phyloP scores from a whole-genome alignment of 2,888 invertebrate species.

The Melinaea menophilus region DNA sequence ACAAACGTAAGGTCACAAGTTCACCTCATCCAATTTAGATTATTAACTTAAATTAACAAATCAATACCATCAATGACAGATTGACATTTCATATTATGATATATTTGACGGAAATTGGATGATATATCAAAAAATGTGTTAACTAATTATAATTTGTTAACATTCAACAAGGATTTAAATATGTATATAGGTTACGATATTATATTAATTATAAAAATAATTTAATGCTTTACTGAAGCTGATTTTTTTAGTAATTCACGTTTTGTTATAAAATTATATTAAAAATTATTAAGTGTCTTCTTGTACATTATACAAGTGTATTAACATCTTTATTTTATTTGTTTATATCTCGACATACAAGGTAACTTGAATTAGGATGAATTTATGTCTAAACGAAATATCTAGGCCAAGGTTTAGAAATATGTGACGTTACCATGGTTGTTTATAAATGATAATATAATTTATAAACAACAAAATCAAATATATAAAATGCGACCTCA shows the following conservation, averaged over 20 bases:
- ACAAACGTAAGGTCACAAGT: constrained; percentile 30
- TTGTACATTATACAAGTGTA: too few species aligned
- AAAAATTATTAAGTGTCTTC: too few species aligned
- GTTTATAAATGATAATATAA: too few species aligned
- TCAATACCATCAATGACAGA: constrained; percentile 16
- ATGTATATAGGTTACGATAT: too few species aligned
- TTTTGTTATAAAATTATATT: too few species aligned
- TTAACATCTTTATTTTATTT: background rate
- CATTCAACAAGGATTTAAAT: background rate
- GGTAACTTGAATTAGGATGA: constrained; percentile 57
- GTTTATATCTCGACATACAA: constrained; percentile 33
- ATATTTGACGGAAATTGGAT: constrained; percentile 18
- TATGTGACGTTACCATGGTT: constrained; percentile 49
- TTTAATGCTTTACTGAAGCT: too few species aligned
- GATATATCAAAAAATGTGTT: constrained; percentile 17
- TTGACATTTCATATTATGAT: constrained; percentile 31
- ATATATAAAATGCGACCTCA: too few species aligned
- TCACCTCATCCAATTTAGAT: constrained; percentile 34
- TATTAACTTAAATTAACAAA: constrained; percentile 25
- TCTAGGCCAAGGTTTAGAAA: constrained; percentile 52
- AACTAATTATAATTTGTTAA: constrained; percentile 8
- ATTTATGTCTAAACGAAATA: constrained; percentile 38
- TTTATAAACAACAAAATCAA: too few species aligned
- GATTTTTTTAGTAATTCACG: too few species aligned
- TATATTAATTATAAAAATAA: too few species aligned